Evolutionary conservation across 2,797 vertebrate genomes (phyloP), one percentile per base, ranked within the genome.

Genomic region (Onychomys torridus): DNA sequence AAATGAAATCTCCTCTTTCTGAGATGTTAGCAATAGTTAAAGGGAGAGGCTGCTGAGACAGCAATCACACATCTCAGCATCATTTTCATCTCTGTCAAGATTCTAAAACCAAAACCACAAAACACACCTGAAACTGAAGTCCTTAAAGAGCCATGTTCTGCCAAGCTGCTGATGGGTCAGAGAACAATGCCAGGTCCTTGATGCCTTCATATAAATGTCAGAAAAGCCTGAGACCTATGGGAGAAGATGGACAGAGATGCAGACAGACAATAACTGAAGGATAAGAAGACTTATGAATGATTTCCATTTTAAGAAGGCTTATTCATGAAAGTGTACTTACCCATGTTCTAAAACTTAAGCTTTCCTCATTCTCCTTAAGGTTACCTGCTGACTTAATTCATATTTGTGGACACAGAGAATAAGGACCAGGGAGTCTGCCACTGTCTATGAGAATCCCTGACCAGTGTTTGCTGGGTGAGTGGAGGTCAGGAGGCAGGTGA

Each of bases 341-440:
- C 11, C 21, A 8, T 57, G 5, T 71, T 29, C 34, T 40, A 57
- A 40, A 88, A 27, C 6, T 17, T 32, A 5, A 88, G 34, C 13
- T 57, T 29, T 55, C 11, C 1, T 23, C 14, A 2, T 2, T 27
- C 4, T 19, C 1, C 9, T 73, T 32, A 59, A 21, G 16, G 11
- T 52, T 52, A 5, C 10, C 69, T 75, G 25, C 27, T 59, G 86
- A 75, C 27, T 17, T 5, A 19, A 69, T 37, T 59, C 6, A 1
- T 21, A 16, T 19, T 43, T 21, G 3, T 59, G 29, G 37, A 59
- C 69, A 43, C 27, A 75, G 52, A 5, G 27, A 43, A 13, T 0
- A 34, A 0, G 19, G n/a, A 75, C 17, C 0, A 2, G 9, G 8
- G 13, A 37, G 1, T 14, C 10, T 8, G 3, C 1, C 25, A 89